These are phyloP conservation scores for Falco concolor DNA, from an alignment of 2,797 vertebrate species.

Conservation along the genomic window DNA sequence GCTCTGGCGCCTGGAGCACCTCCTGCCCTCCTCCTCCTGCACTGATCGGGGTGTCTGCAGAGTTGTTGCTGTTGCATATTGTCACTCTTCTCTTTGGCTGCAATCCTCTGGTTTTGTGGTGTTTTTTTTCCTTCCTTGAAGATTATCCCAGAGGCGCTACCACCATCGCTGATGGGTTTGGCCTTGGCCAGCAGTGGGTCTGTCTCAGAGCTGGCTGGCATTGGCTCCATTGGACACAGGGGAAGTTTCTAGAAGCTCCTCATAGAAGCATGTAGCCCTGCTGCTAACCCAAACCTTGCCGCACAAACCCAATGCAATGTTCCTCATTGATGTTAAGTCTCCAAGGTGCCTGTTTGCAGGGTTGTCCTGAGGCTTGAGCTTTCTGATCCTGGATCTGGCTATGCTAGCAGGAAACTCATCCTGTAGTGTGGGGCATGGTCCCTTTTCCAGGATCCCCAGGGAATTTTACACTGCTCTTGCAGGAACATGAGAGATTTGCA, in stretches of 20 bases:
- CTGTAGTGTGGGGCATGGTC: background rate
- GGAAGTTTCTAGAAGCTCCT: background rate
- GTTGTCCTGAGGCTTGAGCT: background rate
- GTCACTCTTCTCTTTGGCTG: background rate
- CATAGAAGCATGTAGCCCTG: background rate
- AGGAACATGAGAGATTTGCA: background rate
- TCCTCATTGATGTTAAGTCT: background rate
- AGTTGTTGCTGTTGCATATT: background rate
- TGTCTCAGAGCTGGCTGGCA: background rate
- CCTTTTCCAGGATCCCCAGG: background rate
- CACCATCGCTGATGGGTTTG: background rate
- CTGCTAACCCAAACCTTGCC: background rate
- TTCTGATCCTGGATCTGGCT: background rate
- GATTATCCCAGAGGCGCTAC: background rate
- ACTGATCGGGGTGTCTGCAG: background rate
- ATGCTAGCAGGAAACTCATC: background rate
- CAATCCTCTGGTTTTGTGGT: background rate
- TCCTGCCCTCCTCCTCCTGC: background rate
- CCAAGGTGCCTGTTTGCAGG: background rate
- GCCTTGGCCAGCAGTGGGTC: background rate
- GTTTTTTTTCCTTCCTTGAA: background rate
- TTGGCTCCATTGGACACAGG: background rate
- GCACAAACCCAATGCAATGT: background rate
- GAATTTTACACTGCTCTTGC: background rate
- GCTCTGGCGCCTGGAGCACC: background rate